phyloP scores from a whole-genome alignment of 2,113 vertebrate genomes.

The Mormyrus lacerda region DNA sequence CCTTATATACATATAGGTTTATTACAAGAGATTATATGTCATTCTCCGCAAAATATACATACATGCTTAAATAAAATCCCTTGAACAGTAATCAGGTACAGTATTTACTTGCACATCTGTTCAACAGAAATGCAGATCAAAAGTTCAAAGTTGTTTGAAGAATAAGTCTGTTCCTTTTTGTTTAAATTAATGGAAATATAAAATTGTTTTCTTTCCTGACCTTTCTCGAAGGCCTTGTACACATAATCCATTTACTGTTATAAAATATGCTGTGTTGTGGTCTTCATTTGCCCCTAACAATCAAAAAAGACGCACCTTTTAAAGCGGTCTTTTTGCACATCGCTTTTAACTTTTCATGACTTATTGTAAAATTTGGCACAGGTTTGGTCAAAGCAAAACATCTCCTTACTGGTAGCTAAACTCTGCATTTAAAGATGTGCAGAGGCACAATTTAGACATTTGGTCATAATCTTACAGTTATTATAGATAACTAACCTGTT shows the following conservation, averaged over 20 bases:
- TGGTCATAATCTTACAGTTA: neutral
- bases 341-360: neutral
- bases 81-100: neutral
- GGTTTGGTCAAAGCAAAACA: neutral
- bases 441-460: neutral
- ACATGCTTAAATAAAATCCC: conserved; percentile 9
- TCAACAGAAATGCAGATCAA: conserved; percentile 20
- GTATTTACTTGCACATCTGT: conserved; percentile 3
- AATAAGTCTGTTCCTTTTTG: neutral
- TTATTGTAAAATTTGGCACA: neutral
- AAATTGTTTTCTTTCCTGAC: neutral
- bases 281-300: neutral
- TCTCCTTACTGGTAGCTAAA: neutral
- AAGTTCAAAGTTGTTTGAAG: conserved; percentile 5
- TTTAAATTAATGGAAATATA: neutral
- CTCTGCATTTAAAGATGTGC: neutral
- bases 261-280: neutral
- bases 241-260: neutral
- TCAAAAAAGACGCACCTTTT: neutral
- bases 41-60: conserved; percentile 8
- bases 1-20: conserved; percentile 15
- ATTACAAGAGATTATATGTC: conserved; percentile 2
- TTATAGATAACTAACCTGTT: neutral
- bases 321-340: neutral
- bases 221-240: neutral